Evolutionary conservation across 35 echinoderm and acorn worm genomes (phyloP), one percentile per base, ranked within the genome.

Genomic region (Holothuria glaberrima): DNA sequence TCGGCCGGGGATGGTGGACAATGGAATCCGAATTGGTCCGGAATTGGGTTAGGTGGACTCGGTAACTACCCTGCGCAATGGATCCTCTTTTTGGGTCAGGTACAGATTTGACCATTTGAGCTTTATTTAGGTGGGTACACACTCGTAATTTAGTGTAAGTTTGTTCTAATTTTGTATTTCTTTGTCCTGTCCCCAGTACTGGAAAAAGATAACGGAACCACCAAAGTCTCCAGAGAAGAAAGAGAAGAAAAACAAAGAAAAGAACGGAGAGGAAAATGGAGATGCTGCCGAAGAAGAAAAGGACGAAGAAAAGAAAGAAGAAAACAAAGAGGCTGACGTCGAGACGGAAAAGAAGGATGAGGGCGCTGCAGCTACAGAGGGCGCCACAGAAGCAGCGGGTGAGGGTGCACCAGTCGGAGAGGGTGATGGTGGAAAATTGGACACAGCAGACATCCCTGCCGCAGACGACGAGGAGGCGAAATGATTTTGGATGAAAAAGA

Each of bases 161-260:
- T 41, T 4, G 7, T 2, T 41, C 36, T 41, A 41, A 41, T 7
- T 41, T 41, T 41, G 36, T 41, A 14, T 9, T 54, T 9, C 50
- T 54, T 17, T 54, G 50, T 54, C 12, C 50, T 54, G 22, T 80
- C 17, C 21, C 0, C 56, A 96, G 91, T 96, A 96, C 88, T 96
- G 94, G 94, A 96, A 96, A 69, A 96, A 96, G 52, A 84, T 92
- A 30, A 96, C 91, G 16, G 94, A 87, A 59, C 92, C 92, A 17
- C 88, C 88, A 80, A 87, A 93, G 71, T 88, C 88, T 0, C 86
- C 88, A 9, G 92, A 96, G 81, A 96, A 96, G 81, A 92, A 96
- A 58, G 94, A 93, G 13, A 85, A 92, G 38, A 89, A 92, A 56
- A 90, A 96, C 28, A 71, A 86, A 29, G 93, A 86, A 58, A 91